These are phyloP conservation scores for Pogonomyrmex californicus DNA, from an alignment of 1,140 invertebrate genomes.

Conservation along the genomic window DNA sequence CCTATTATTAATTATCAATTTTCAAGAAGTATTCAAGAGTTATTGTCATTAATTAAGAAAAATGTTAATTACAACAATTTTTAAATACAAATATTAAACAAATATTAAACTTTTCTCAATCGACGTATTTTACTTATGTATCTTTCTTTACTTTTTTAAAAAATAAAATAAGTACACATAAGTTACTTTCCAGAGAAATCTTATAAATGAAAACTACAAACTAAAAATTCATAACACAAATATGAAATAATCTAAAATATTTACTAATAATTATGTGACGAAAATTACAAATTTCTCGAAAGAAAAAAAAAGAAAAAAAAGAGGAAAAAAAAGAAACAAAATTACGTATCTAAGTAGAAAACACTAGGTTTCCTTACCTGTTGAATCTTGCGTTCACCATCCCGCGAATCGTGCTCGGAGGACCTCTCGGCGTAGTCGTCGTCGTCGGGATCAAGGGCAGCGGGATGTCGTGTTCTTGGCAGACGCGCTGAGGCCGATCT, in stretches of 20 bases:
- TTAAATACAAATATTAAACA: no score
- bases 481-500: conserved; percentile 93
- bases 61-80: no score
- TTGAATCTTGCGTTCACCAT: conserved; percentile 91
- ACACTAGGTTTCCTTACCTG: conserved; percentile 79
- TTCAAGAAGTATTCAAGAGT: no score
- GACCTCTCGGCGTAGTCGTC: conserved; percentile 82
- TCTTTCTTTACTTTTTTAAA: not conserved
- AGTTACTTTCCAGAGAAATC: not conserved
- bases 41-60: no score
- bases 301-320: not conserved
- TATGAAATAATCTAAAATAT: not conserved
- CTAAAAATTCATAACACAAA: not conserved
- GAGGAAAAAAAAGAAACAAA: not conserved
- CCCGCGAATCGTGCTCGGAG: conserved; percentile 83
- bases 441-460: conserved; percentile 81
- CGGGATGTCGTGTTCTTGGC: conserved; percentile 87
- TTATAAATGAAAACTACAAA: not conserved
- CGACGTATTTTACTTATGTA: no score
- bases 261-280: not conserved
- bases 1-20: no score
- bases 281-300: not conserved
- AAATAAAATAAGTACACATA: not conserved
- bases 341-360: not conserved
- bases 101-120: no score